A percentile compares a stretch with the other conserved stretches of the same genome.
These are phyloP conservation scores for Microtus montanus DNA, from an alignment of 2,113 vertebrate species.

Conservation along the genomic window DNA sequence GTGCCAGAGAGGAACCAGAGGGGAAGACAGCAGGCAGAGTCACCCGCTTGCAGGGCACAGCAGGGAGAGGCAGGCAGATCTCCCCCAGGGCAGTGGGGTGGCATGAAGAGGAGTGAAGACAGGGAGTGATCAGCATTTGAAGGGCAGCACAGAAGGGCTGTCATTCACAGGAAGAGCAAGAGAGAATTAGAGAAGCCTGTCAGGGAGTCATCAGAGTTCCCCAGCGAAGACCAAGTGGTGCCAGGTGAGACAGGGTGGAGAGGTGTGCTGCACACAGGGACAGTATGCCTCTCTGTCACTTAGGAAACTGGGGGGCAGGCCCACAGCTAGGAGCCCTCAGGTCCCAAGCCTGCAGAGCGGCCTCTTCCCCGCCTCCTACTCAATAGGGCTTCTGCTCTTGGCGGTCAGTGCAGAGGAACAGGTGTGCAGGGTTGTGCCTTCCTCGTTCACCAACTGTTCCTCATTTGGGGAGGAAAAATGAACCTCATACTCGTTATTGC, in stretches of 20 bases:
- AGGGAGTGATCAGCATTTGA: background rate
- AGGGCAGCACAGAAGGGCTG: background rate
- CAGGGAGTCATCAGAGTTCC: background rate
- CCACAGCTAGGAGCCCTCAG: background rate
- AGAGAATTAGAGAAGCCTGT: background rate
- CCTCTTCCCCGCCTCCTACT: background rate
- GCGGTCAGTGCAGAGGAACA: background rate
- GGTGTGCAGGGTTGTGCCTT: constrained; percentile 44
- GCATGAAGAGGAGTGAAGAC: background rate
- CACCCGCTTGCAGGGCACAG: background rate
- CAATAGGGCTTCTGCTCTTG: background rate
- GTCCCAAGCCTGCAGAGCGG: background rate
- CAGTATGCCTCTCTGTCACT: background rate
- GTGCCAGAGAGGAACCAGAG: background rate
- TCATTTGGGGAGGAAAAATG: constrained; percentile 65
- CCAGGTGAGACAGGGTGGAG: background rate
- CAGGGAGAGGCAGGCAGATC: background rate
- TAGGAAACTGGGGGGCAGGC: background rate
- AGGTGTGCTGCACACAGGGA: background rate
- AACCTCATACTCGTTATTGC: constrained; percentile 57
- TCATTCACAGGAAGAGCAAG: background rate
- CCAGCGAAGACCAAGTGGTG: background rate
- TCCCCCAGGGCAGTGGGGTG: background rate
- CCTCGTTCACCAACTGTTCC: constrained; percentile 48
- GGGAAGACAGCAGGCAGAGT: background rate